Conservation (phyloP, 1,140 invertebrate genomes). For the Centruroides sculpturatus region DNA sequence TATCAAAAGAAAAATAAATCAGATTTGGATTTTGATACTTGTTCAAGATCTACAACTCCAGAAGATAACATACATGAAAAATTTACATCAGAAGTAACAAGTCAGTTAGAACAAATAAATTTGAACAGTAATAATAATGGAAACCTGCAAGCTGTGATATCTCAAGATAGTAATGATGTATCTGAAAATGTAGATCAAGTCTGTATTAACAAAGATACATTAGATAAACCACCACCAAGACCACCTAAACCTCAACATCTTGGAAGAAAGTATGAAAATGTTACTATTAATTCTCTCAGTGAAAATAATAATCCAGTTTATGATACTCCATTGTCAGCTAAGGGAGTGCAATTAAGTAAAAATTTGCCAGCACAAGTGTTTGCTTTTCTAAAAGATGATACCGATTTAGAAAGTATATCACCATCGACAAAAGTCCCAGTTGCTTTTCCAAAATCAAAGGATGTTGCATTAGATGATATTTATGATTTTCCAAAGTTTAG, state of each 20-base stretch:
- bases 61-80: too few species aligned
- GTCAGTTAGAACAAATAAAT: too few species aligned
- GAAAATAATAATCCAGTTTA: not conserved
- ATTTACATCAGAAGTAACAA: too few species aligned
- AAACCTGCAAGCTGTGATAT: too few species aligned
- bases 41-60: too few species aligned
- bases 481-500: slow-evolving; percentile 57
- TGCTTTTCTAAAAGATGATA: not conserved
- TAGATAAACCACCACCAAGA: slow-evolving; percentile 14
- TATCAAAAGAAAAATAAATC: too few species aligned
- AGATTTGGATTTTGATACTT: too few species aligned
- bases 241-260: slow-evolving; percentile 17
- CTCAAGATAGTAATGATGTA: too few species aligned
- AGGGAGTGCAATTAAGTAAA: not conserved
- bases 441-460: not conserved
- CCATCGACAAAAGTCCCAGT: slow-evolving; percentile 1
- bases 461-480: slow-evolving; percentile 39
- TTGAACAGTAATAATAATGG: too few species aligned
- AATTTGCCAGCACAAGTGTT: not conserved
- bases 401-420: slow-evolving; percentile 1
- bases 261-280: slow-evolving; percentile 10
- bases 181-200: too few species aligned
- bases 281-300: slow-evolving; percentile 9
- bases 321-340: slow-evolving; percentile 8
- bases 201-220: too few species aligned